A percentile compares a stretch with the other conserved stretches of the same genome.
Evolutionary conservation across 2,888 invertebrate genomes (phyloP).

Genomic region (Synanthedon formicaeformis): DNA sequence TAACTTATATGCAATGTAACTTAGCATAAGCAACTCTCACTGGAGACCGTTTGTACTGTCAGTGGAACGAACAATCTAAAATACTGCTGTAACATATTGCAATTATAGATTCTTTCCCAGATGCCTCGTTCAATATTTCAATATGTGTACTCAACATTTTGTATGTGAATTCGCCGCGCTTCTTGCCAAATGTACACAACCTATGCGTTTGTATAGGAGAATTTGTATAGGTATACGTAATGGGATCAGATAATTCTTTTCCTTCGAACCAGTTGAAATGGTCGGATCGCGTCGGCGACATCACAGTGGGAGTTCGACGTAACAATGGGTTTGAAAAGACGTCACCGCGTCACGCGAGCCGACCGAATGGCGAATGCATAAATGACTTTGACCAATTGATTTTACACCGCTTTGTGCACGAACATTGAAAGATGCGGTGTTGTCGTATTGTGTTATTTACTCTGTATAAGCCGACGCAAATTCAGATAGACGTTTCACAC

Average conservation of each 20-base stretch:
- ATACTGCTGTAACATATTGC: no score
- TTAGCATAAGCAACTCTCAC: no score
- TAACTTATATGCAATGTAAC: no score
- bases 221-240: no score
- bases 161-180: no score
- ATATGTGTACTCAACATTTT: no score
- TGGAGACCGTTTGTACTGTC: no score
- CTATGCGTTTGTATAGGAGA: no score
- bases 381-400: conserved; percentile 65
- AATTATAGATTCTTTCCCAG: no score
- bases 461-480: conserved; percentile 17
- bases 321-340: conserved; percentile 47
- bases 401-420: conserved; percentile 43
- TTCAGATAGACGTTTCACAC: not conserved
- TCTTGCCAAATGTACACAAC: no score
- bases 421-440: conserved; percentile 18
- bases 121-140: no score
- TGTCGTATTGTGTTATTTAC: conserved; percentile 16
- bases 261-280: conserved; percentile 27
- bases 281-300: conserved; percentile 35
- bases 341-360: conserved; percentile 26
- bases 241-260: conserved; percentile 14
- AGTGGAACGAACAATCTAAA: no score
- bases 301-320: conserved; percentile 47
- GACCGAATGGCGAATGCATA: conserved; percentile 32